These are phyloP conservation scores for human DNA, from an alignment of 2,113 vertebrate genomes.

Conservation along the genomic window GRCh38 chr19:46112501-46113000, in stretches of 20 bases:
- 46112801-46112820: not conserved
- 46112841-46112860: not conserved
- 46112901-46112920: not conserved
- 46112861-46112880: not conserved
- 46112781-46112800: not conserved
- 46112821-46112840: not conserved
- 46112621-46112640: not conserved
- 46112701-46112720: not conserved
- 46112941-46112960: not conserved
- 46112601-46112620: not conserved
- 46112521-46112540: not conserved
- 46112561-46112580: not conserved
- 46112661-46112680: not conserved
- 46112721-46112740: not conserved
- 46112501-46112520: not conserved
- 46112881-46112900: not conserved
- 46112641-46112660: slow-evolving; percentile 3
- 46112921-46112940: not conserved
- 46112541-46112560: not conserved
- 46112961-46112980: not conserved
- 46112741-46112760: not conserved
- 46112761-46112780: slow-evolving; percentile 5
- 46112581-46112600: not conserved
- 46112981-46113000: not conserved
- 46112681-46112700: not conserved